Evolutionary conservation across 2,797 vertebrate genomes (phyloP).

Genomic region (Lateolabrax maculatus): DNA sequence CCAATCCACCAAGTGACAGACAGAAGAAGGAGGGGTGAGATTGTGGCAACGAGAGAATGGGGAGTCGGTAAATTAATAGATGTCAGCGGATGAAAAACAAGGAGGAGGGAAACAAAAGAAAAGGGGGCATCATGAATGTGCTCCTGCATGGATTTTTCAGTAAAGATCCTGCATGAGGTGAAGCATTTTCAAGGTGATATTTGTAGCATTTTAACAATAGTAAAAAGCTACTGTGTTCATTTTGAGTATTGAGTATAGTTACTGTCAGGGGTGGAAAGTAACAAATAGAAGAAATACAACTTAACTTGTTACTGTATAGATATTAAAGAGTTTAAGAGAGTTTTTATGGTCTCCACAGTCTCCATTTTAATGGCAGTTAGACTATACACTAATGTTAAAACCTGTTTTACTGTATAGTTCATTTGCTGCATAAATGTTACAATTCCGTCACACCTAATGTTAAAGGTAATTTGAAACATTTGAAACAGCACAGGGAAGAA

Average conservation of each 20-base stretch:
- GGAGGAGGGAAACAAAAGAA: slow-evolving; percentile 57
- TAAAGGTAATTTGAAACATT: background rate
- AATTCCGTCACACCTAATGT: background rate
- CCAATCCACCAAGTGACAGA: slow-evolving; percentile 84
- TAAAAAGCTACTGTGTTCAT: background rate
- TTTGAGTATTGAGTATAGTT: background rate
- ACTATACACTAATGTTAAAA: background rate
- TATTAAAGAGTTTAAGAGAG: background rate
- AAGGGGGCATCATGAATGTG: slow-evolving; percentile 36
- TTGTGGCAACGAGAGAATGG: slow-evolving; percentile 39
- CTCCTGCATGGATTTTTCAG: background rate
- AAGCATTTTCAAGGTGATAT: background rate
- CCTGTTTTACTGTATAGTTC: background rate
- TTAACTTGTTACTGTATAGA: background rate
- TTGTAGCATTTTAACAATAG: slow-evolving; percentile 1
- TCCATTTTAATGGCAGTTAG: background rate
- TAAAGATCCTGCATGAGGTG: slow-evolving; percentile 7
- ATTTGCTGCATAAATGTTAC: background rate
- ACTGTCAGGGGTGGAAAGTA: slow-evolving; percentile 2
- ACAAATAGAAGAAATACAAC: background rate
- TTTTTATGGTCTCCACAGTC: background rate
- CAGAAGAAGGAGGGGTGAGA: slow-evolving; percentile 32
- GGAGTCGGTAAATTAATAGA: slow-evolving; percentile 65
- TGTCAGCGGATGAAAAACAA: slow-evolving; percentile 57
- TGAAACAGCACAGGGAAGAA: too few species aligned